A percentile compares a stretch with the other conserved stretches of the same genome.
Evolutionary conservation across 2,888 invertebrate genomes (phyloP).

Genomic region (Metacarcinus magister): DNA sequence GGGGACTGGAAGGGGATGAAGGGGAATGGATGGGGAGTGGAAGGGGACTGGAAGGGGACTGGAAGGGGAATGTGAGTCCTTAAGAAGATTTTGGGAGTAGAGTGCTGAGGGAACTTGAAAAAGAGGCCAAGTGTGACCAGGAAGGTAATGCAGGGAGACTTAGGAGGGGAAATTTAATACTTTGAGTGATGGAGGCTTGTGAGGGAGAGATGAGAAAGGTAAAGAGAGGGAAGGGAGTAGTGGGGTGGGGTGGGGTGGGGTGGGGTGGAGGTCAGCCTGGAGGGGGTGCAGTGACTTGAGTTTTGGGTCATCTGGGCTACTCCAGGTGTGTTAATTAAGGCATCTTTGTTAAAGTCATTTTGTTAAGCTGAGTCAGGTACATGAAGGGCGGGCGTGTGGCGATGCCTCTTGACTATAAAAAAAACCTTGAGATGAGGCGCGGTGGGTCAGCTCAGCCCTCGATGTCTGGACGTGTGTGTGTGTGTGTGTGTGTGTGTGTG

Average conservation of each 20-base stretch:
- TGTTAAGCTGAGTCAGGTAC: not conserved
- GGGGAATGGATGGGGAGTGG: not conserved
- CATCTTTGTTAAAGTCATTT: slow-evolving; percentile 14
- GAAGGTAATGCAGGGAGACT: not conserved
- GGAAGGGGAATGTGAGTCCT: not conserved
- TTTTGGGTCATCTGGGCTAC: not conserved
- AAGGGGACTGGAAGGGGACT: not conserved
- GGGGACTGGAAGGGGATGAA: not conserved
- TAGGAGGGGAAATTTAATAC: not conserved
- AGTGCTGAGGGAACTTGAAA: not conserved
- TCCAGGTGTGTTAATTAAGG: not conserved
- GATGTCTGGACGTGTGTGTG: not conserved
- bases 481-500: no score
- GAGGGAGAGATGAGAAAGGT: not conserved
- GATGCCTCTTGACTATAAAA: not conserved
- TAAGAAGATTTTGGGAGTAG: not conserved
- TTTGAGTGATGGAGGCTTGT: not conserved
- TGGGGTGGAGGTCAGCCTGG: not conserved
- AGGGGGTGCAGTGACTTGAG: not conserved
- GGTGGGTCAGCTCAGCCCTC: not conserved
- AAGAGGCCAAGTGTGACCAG: not conserved
- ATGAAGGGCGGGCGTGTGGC: not conserved
- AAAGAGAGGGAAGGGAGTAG: not conserved
- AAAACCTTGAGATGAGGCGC: not conserved
- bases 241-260: not conserved